Evolutionary conservation across 1,140 invertebrate genomes (phyloP).

Genomic region (Cydia amplana): DNA sequence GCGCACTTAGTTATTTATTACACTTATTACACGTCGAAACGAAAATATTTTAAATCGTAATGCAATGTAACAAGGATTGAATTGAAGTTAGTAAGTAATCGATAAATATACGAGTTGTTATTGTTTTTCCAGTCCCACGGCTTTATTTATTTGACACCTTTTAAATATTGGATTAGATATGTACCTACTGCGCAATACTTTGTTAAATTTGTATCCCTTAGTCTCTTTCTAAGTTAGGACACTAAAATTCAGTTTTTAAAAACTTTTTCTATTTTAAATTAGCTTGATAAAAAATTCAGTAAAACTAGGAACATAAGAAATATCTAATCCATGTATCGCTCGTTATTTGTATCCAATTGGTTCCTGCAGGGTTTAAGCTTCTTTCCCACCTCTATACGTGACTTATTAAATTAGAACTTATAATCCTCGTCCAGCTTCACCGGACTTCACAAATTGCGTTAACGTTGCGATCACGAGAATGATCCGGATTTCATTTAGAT

Average conservation of each 20-base stretch:
- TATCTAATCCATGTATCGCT: background rate
- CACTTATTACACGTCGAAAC: background rate
- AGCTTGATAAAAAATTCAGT: background rate
- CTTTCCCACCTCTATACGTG: conserved; percentile 1
- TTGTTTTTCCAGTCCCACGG: too few relatives aligned
- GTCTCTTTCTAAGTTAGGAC: too few relatives aligned
- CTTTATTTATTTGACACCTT: too few relatives aligned
- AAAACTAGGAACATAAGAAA: too few relatives aligned
- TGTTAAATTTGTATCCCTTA: too few relatives aligned
- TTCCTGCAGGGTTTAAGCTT: background rate
- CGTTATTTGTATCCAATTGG: background rate
- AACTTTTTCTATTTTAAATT: too few relatives aligned
- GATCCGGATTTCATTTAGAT: conserved; percentile 75
- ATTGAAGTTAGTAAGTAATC: background rate
- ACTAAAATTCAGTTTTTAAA: too few relatives aligned
- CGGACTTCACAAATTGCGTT: conserved; percentile 30
- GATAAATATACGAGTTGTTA: background rate
- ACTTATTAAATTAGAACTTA: conserved; percentile 30
- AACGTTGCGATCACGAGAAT: conserved; percentile 60
- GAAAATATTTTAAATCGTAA: background rate
- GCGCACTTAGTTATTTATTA: too few relatives aligned
- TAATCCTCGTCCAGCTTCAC: conserved; percentile 17
- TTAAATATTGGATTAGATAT: too few relatives aligned
- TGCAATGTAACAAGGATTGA: background rate
- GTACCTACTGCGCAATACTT: too few relatives aligned